Base-by-base conservation (phyloP, 2,888 invertebrate species). In the Pseudococcus longispinus region DNA sequence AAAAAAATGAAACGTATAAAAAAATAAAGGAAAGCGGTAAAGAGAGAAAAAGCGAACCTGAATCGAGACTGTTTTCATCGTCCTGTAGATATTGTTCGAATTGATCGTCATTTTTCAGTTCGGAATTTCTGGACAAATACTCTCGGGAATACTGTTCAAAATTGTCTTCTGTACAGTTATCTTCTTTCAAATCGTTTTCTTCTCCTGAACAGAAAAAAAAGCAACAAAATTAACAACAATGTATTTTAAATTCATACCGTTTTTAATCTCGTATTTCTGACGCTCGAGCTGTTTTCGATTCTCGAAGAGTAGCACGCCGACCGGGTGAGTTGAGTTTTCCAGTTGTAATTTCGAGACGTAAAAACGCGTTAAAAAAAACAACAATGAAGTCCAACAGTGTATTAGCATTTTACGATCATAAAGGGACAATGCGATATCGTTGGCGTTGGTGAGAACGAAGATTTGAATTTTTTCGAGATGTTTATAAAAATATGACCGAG, bases 161-260 rank as follows among this genome's bases (percentile, higher is more conserved):
- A 70, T 85, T 85, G 65, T 85, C 85, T 85, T 85, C 85, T 60
- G 85, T 70, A 26, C 70, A 65, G 65, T 85, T 85, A 42, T 85
- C 85, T 65, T 85, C 85, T 70, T 85, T 85, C n/a, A 85, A 85
- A 85, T 85, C 70, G 70, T 85, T 85, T 85, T 85, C 85, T 65
- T 85, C 85, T 18, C 85, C 85, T 85, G 42, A 44, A 65, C 32
- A 55, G 20, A 70, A 26, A 84, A 55, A 65, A 44, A 84, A 37
- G 29, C 29, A 55, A 46, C 51, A 9, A 83, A 46, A 83, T 55
- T 83, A 80, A 80, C 77, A 80, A 80, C 77, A 42, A 80, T 37
- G 77, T 80, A 80, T 80, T 80, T 80, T 80, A 80, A 80, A 80
- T 80, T 80, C 77, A 20, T 80, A 80, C 29, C 29, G 26, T 80